A percentile compares a stretch with the other conserved stretches of the same genome.
Conservation (phyloP, 2,888 invertebrate genomes). For the Lasioglossum oenotherae region DNA sequence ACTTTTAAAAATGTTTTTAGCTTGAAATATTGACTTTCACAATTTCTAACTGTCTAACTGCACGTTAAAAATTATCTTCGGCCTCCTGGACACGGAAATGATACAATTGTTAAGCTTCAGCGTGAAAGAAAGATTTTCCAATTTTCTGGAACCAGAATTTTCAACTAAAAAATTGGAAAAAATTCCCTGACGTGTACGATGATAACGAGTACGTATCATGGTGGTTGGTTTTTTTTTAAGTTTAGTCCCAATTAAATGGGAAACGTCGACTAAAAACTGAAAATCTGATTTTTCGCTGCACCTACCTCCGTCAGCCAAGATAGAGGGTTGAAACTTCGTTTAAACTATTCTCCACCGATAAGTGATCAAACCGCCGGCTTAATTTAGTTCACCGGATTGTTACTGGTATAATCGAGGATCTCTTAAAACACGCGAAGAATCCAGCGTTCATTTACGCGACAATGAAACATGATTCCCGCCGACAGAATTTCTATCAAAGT, state of each 20-base stretch:
- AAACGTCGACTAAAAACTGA: too few relatives aligned
- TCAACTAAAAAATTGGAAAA: neutral
- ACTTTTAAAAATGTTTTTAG: neutral
- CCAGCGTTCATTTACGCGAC: neutral
- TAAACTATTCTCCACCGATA: neutral
- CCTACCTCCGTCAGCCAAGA: neutral
- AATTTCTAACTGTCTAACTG: neutral
- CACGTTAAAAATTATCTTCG: neutral
- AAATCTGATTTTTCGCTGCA: neutral
- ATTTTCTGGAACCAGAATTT: neutral
- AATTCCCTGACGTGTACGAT: neutral
- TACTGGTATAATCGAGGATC: neutral
- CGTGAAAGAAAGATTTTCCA: too few relatives aligned
- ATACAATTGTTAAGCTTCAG: neutral
- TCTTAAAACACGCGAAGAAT: neutral
- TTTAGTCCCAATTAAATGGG: too few relatives aligned
- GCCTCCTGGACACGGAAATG: neutral
- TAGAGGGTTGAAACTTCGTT: neutral
- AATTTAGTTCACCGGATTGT: neutral
- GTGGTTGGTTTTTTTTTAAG: too few relatives aligned
- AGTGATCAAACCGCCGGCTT: neutral
- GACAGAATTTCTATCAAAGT: neutral
- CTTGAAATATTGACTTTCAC: neutral
- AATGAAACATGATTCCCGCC: neutral
- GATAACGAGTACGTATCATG: too few relatives aligned